Evolutionary conservation across 2,797 vertebrate genomes (phyloP), one percentile per base, ranked within the genome.

Genomic region (Sebastiscus tertius): DNA sequence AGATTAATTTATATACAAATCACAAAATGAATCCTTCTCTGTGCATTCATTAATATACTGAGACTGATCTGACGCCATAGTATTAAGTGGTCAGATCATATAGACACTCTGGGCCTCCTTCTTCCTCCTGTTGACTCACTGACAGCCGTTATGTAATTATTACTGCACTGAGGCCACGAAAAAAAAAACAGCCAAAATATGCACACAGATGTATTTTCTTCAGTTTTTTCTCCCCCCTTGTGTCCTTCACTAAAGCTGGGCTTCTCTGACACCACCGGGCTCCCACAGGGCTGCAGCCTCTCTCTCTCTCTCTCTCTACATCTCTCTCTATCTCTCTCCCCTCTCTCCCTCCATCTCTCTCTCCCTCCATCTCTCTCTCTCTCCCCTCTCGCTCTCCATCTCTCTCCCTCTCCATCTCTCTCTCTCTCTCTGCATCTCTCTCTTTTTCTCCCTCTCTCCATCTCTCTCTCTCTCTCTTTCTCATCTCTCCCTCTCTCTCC

Each of bases 111-210:
- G 67, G n/a, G 39, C 49, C 52, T 80, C 77, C 70, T 80, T 49
- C 27, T 13, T 80, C 67, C 81, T 84, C 49, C 68, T 82, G 72
- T 88, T 86, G 84, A 88, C 77, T 87, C 89, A 91, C 84, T 75
- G 82, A 82, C 84, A 84, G 71, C 26, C n/a, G 49, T 93, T 91
- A 91, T 89, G 79, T 84, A 91, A 92, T 89, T 80, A 86, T 36
- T 36, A 36, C 85, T 87, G 85, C 87, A 86, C 58, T 70, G 71
- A 73, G 77, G 69, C 67, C 62, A 77, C 34, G 11, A 0, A 5
- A 36, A 36, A 36, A 68, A 77, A 58, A 55, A 31, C 9, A 59
- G 27, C 10, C 27, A 54, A 67, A 60, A 79, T 60, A 60, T 27
- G 71, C 55, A 64, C 24, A 60, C 9, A 56, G 46, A 39, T 39